These are phyloP conservation scores for Lophura nycthemera DNA, from an alignment of 2,113 vertebrate species.

Conservation along the genomic window DNA sequence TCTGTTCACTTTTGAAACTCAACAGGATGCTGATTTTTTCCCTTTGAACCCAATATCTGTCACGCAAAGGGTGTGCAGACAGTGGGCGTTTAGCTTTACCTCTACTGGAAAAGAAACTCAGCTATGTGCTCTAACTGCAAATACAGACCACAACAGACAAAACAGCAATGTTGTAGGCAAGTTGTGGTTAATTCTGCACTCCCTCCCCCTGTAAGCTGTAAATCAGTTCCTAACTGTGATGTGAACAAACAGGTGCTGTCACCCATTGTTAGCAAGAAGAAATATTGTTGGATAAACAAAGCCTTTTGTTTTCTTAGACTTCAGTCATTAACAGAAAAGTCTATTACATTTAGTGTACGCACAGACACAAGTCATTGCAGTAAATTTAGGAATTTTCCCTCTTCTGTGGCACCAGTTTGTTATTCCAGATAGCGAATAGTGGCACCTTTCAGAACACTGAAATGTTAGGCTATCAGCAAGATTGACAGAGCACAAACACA, in stretches of 20 bases:
- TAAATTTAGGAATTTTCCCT: neutral
- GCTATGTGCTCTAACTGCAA: neutral
- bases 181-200: neutral
- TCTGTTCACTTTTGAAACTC: neutral
- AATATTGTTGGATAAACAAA: neutral
- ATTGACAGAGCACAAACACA: neutral
- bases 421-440: neutral
- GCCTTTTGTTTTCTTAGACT: neutral
- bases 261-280: neutral
- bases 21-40: neutral
- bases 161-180: neutral
- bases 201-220: neutral
- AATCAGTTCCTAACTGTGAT: neutral
- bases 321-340: neutral
- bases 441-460: neutral
- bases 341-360: neutral
- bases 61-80: neutral
- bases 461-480: neutral
- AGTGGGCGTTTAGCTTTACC: neutral
- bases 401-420: neutral
- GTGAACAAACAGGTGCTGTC: neutral
- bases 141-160: neutral
- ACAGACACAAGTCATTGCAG: neutral
- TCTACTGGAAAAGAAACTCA: neutral
- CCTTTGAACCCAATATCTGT: neutral